Evolutionary conservation across 2,888 invertebrate species (phyloP).

Genomic region (Mechanitis mazaeus): DNA sequence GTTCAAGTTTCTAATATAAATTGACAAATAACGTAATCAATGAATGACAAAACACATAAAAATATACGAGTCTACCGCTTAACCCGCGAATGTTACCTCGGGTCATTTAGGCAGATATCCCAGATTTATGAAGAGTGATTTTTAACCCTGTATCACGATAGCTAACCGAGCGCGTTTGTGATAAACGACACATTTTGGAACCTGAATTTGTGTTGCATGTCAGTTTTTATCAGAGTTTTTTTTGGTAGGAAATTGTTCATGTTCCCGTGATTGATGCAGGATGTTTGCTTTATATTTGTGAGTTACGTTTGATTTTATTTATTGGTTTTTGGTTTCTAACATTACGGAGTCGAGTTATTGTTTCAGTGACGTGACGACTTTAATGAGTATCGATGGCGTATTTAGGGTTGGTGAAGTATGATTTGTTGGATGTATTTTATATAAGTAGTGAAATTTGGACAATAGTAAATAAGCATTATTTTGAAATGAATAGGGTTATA

Average conservation of each 20-base stretch:
- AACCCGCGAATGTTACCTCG: slow-evolving; percentile 46
- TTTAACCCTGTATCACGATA: slow-evolving; percentile 64
- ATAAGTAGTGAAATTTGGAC: not conserved
- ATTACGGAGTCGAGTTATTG: not conserved
- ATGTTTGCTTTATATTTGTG: slow-evolving; percentile 10
- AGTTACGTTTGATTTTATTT: slow-evolving; percentile 17
- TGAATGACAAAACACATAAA: slow-evolving; percentile 40
- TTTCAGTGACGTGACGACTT: slow-evolving; percentile 1
- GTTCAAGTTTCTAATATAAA: not conserved
- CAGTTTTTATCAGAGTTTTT: slow-evolving; percentile 36
- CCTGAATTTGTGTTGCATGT: slow-evolving; percentile 40
- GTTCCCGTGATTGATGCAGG: slow-evolving; percentile 34
- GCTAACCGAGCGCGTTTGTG: slow-evolving; percentile 45
- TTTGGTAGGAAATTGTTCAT: slow-evolving; percentile 34
- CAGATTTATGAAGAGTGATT: slow-evolving; percentile 70
- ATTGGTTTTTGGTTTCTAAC: slow-evolving; percentile 10
- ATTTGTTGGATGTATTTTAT: not conserved
- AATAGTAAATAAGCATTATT: not conserved
- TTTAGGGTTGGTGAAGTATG: not conserved
- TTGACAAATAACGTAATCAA: slow-evolving; percentile 43
- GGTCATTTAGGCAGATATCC: slow-evolving; percentile 67
- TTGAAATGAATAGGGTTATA: not conserved
- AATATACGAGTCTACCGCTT: slow-evolving; percentile 34
- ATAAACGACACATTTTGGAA: slow-evolving; percentile 45
- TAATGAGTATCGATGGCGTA: not conserved